Conservation (phyloP, 2,113 vertebrate species). For the Tinamus guttatus region DNA sequence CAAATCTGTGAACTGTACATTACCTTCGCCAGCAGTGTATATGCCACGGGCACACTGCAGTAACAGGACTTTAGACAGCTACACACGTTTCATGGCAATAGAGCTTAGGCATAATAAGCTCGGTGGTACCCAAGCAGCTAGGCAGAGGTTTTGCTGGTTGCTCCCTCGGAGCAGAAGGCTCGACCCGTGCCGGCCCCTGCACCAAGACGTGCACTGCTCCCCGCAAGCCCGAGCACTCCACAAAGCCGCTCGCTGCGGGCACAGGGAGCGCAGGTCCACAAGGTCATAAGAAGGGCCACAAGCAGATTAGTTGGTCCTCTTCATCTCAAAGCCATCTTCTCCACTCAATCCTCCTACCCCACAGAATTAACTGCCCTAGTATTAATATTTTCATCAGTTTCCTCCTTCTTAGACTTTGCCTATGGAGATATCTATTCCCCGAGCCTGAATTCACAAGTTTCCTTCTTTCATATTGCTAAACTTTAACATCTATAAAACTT, state of each 20-base stretch:
- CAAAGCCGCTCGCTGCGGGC: background rate
- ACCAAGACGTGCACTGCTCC: no score
- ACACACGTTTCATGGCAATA: background rate
- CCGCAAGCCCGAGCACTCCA: background rate
- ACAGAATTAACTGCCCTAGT: background rate
- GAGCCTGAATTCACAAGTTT: background rate
- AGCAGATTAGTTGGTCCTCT: background rate
- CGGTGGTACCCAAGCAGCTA: background rate
- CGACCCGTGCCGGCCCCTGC: background rate
- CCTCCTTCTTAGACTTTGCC: background rate
- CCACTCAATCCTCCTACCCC: background rate
- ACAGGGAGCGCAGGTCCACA: background rate
- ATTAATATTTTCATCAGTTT: background rate
- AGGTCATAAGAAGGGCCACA: background rate
- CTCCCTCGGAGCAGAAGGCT: background rate
- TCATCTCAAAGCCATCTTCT: conserved; percentile 6
- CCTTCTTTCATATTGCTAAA: background rate
- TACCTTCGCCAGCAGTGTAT: background rate
- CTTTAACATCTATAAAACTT: background rate
- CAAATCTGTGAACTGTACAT: background rate
- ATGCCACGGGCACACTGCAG: background rate
- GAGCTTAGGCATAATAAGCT: background rate
- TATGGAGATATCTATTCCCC: background rate
- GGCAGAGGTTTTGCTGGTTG: background rate
- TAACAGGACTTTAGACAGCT: background rate